Percentiles rank a stretch among this genome's conserved stretches.
These are phyloP conservation scores for Cardiocondyla obscurior DNA, from an alignment of 1,140 invertebrate species.

Conservation along the genomic window DNA sequence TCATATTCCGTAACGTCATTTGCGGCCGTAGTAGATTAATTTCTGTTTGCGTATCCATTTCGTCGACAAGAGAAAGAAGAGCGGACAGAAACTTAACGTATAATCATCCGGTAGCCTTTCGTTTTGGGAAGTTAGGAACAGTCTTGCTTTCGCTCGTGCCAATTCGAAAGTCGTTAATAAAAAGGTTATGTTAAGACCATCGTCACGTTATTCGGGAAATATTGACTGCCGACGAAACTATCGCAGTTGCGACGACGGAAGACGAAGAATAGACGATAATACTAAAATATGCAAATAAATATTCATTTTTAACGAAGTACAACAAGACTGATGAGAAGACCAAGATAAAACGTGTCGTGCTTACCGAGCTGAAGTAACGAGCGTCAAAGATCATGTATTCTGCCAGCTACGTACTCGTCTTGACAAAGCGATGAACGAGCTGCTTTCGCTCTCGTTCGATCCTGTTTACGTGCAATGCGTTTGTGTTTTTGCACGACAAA, in stretches of 20 bases:
- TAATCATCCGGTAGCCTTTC: not conserved
- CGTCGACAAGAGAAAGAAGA: not conserved
- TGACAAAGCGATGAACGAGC: too few relatives aligned
- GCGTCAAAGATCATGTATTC: not conserved
- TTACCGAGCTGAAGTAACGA: not conserved
- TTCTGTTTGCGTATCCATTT: constrained; percentile 60
- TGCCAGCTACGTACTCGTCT: not conserved
- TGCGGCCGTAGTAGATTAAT: constrained; percentile 46
- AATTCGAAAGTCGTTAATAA: not conserved
- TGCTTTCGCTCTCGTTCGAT: not conserved
- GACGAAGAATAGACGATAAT: not conserved
- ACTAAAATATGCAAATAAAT: not conserved
- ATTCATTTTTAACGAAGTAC: not conserved
- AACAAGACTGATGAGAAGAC: too few relatives aligned
- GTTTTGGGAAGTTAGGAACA: too few relatives aligned
- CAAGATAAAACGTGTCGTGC: too few relatives aligned
- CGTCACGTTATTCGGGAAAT: not conserved
- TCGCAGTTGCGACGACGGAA: not conserved
- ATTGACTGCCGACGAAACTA: not conserved
- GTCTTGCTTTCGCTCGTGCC: not conserved
- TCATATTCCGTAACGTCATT: constrained; percentile 61
- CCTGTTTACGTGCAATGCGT: too few relatives aligned
- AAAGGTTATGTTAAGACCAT: constrained; percentile 12
- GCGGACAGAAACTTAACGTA: not conserved
- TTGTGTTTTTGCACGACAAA: too few relatives aligned